Percentiles rank a stretch among this genome's conserved stretches.
Conservation (phyloP, 2,888 invertebrate genomes). For the Rotaria macrura region DNA sequence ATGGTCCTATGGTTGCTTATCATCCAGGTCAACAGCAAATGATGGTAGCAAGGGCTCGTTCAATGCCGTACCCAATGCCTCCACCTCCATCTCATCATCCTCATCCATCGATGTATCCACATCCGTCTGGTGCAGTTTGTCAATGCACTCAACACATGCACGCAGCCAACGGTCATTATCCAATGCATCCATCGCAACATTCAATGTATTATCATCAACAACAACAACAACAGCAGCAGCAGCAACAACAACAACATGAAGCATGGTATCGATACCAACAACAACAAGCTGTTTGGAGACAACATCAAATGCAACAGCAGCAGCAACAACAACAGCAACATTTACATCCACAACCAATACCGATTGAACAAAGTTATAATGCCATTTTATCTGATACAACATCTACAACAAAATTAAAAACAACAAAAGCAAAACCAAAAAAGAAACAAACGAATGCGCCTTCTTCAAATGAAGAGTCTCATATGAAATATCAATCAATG, state of each 20-base stretch:
- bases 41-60: background rate
- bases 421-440: background rate
- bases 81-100: background rate
- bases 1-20: background rate
- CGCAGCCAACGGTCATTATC: background rate
- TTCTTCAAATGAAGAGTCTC: background rate
- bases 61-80: background rate
- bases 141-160: background rate
- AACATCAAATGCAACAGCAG: background rate
- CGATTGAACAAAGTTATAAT: background rate
- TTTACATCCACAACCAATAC: background rate
- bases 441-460: background rate
- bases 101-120: background rate
- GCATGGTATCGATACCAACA: background rate
- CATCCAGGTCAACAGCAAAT: background rate
- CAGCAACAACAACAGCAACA: background rate
- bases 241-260: background rate
- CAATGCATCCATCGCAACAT: background rate
- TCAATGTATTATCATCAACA: background rate
- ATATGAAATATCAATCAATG: background rate
- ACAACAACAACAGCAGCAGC: background rate
- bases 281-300: background rate
- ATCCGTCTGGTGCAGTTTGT: background rate
- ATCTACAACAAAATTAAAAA: slow-evolving; percentile 3
- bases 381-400: background rate